A percentile compares a stretch with the other conserved stretches of the same genome.
These are phyloP conservation scores for Scomber colias DNA, from an alignment of 2,113 vertebrate species.

Conservation along the genomic window DNA sequence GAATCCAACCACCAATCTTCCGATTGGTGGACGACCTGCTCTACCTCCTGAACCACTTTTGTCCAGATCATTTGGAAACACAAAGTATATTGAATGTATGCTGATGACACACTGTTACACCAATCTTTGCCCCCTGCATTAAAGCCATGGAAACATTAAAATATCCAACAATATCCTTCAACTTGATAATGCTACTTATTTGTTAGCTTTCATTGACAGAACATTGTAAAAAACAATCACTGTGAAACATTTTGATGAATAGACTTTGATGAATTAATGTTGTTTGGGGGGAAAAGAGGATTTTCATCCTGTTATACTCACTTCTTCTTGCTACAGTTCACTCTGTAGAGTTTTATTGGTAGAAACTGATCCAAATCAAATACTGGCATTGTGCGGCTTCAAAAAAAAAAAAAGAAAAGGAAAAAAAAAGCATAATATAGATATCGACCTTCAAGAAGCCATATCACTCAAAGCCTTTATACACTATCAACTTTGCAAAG, in stretches of 20 bases:
- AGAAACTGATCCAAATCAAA: neutral
- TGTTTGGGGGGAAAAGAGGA: neutral
- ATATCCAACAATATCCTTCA: no score
- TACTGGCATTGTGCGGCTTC: conserved; percentile 8
- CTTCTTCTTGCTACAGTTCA: neutral
- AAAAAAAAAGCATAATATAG: neutral
- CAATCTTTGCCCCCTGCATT: no score
- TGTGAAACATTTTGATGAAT: neutral
- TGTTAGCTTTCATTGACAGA: no score
- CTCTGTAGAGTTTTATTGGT: neutral
- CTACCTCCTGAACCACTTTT: no score
- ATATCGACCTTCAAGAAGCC: neutral
- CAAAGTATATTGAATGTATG: no score
- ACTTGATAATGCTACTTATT: no score
- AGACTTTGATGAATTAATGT: neutral
- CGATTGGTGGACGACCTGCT: no score
- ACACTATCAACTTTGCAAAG: conserved; percentile 41
- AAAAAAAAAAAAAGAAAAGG: neutral
- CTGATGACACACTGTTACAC: no score
- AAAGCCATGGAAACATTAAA: no score
- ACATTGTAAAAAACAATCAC: neutral
- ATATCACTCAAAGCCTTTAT: conserved; percentile 19
- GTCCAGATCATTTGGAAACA: no score
- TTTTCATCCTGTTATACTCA: no score
- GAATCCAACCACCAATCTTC: no score